These are phyloP conservation scores for Daptonema setosum DNA, from an alignment of 2,888 invertebrate genomes.

Conservation along the genomic window DNA sequence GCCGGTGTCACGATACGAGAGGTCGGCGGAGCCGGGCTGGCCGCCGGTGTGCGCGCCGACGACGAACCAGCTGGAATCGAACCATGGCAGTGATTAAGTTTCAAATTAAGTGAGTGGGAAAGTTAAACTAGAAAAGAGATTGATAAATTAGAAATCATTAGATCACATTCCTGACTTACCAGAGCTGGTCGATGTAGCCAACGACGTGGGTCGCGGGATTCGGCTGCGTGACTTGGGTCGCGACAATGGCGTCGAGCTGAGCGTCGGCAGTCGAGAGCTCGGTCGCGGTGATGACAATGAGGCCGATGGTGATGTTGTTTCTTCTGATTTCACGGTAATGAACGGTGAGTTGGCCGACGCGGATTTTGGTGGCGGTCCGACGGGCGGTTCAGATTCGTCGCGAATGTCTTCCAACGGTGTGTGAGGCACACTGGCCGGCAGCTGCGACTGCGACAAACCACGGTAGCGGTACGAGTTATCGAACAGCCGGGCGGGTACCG, in stretches of 20 bases:
- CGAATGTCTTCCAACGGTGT: slow-evolving; percentile 12
- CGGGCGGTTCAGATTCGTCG: background rate
- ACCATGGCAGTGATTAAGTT: no score
- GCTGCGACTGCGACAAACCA: no score
- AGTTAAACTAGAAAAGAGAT: no score
- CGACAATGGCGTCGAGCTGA: background rate
- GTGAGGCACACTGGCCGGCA: slow-evolving; percentile 12
- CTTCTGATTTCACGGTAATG: background rate
- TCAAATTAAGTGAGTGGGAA: no score
- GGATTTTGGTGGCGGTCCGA: background rate
- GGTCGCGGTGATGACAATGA: background rate
- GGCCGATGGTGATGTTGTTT: background rate
- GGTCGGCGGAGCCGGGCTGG: background rate
- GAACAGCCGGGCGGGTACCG: slow-evolving; percentile 16
- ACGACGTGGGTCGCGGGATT: no score
- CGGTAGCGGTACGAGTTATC: background rate
- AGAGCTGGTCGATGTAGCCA: no score
- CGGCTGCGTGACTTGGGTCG: background rate
- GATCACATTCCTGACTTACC: no score
- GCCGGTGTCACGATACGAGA: no score
- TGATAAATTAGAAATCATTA: no score
- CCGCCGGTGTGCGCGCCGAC: background rate
- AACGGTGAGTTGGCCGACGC: background rate
- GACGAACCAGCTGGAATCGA: no score
- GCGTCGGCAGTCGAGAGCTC: background rate